Evolutionary conservation across 2,797 vertebrate genomes (phyloP).

Genomic region (Myiotriccus ornatus): DNA sequence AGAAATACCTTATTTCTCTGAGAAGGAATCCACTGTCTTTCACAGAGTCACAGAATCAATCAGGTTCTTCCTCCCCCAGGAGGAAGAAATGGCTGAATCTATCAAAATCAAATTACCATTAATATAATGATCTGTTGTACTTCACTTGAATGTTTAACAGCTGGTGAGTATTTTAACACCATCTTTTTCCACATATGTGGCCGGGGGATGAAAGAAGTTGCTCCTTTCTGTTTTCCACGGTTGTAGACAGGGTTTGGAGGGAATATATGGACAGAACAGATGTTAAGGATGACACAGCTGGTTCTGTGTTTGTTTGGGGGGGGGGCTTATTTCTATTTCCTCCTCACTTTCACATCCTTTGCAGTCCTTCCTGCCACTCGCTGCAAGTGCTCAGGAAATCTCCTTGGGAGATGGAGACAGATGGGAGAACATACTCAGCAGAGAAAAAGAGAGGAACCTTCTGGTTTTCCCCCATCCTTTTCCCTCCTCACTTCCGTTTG

Average conservation of each 20-base stretch:
- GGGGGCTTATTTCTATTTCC: not conserved
- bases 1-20: not conserved
- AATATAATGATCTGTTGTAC: not conserved
- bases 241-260: not conserved
- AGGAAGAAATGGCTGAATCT: not conserved
- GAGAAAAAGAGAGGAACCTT: not conserved
- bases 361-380: not conserved
- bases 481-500: not conserved
- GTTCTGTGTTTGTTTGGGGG: not conserved
- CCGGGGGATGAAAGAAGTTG: not conserved
- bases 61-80: not conserved
- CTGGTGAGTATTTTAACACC: not conserved
- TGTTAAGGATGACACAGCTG: not conserved
- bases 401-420: not conserved
- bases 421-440: not conserved
- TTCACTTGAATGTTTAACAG: not conserved
- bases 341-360: not conserved
- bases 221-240: not conserved
- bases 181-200: not conserved
- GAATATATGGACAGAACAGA: not conserved
- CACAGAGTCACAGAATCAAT: not conserved
- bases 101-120: not conserved
- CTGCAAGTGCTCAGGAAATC: not conserved
- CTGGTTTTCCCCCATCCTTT: not conserved
- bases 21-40: not conserved